Base-by-base conservation (phyloP, 1,140 invertebrate species). In the Halyomorpha halys region DNA sequence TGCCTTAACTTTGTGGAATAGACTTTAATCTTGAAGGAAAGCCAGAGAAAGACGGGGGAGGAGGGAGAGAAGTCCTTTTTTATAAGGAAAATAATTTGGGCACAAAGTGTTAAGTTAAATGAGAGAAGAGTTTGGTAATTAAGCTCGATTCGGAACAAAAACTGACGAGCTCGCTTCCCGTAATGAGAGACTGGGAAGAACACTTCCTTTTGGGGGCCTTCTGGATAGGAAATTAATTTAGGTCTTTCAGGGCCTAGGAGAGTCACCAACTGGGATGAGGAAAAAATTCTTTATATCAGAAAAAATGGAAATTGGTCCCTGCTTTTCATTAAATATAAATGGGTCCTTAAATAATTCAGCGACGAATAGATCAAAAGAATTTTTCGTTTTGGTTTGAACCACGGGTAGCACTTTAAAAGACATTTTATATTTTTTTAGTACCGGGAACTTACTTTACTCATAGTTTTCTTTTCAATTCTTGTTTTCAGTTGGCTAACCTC, bases 81-180 rank as follows among this genome's bases (percentile, higher is more conserved):
- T 19, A 56, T 19, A 25, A 23, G 19, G 18, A 16, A 56, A 56
- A 56, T 56, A 56, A 56, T 56, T 56, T 56, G 53, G 23, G 53
- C 53, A 56, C 53, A 56, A 56, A 56, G 53, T 56, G 53, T 56
- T 56, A 56, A 56, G 53, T 56, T 56, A 56, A 56, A 56, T 56
- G 53, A 23, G 53, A 56, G 53, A 56, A 56, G 53, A 56, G 53
- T 56, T 56, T 56, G 53, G 53, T 56, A 56, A 56, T 56, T 56
- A 56, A 56, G 53, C 53, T 25, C 23, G 53, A 56, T 18, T 56
- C 53, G 53, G 53, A 56, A 56, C 53, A 56, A 56, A 56, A 56
- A 56, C 53, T 56, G 53, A 49, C 47, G 47, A 49, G 47, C 47
- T 14, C 47, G 47, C 47, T 49, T n/a, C 21, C 47, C 47, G 47